A percentile compares a stretch with the other conserved stretches of the same genome.
Evolutionary conservation across 2,888 invertebrate genomes (phyloP).

Genomic region (Willowsia nigromaculata): DNA sequence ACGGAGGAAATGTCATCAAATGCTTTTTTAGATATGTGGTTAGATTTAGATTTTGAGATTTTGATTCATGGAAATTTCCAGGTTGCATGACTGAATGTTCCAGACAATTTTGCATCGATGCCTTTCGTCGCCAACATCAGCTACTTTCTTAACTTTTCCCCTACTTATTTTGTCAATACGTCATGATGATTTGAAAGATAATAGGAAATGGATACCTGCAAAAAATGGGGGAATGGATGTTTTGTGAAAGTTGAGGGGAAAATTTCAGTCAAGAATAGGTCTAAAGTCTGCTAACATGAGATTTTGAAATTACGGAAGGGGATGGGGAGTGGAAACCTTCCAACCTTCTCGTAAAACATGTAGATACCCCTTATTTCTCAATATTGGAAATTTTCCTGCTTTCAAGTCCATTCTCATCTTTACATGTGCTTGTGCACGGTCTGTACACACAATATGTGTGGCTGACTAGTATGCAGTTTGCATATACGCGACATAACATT

Average conservation of each 20-base stretch:
- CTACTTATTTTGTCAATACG: neutral
- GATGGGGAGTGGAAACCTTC: constrained; percentile 4
- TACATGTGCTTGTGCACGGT: neutral
- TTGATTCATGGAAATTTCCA: no score
- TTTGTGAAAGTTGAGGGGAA: neutral
- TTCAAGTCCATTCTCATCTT: neutral
- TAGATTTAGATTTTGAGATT: no score
- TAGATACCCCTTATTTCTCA: neutral
- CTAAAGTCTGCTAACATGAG: neutral
- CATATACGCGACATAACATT: neutral
- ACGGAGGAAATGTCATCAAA: no score
- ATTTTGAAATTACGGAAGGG: neutral
- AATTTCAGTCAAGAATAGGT: neutral
- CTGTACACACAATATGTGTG: no score
- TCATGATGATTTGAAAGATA: neutral
- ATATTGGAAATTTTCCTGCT: neutral
- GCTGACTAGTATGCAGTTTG: no score
- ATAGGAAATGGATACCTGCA: no score
- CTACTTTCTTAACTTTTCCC: no score
- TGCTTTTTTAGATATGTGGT: no score
- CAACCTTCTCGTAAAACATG: neutral
- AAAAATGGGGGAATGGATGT: no score
- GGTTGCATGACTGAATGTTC: no score
- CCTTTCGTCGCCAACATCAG: no score
- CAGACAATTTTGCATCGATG: no score